Percentiles rank a stretch among this genome's conserved stretches.
These are phyloP conservation scores for Palaemon carinicauda DNA, from an alignment of 1,140 invertebrate species.

Conservation along the genomic window DNA sequence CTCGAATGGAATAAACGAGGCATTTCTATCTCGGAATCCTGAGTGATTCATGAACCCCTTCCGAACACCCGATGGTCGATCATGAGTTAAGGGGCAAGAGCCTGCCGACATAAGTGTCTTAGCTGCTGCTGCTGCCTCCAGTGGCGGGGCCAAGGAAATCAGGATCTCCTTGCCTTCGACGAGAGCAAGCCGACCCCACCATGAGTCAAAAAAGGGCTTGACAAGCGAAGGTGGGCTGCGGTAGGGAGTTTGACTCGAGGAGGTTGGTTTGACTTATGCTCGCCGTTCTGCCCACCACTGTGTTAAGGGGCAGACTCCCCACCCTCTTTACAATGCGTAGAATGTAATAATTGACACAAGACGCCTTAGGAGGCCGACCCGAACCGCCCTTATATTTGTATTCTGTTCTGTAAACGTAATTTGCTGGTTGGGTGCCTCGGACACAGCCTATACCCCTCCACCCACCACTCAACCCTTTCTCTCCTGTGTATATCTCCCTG, in stretches of 20 bases:
- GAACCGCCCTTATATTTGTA: conserved; percentile 54
- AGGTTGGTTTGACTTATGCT: conserved; percentile 47
- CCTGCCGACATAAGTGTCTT: too few relatives aligned
- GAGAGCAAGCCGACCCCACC: too few relatives aligned
- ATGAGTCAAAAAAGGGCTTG: not conserved
- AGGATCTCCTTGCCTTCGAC: too few relatives aligned
- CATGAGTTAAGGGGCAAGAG: too few relatives aligned
- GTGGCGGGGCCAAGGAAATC: too few relatives aligned
- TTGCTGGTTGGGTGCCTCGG: conserved; percentile 35
- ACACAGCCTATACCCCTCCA: not conserved
- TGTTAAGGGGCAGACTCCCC: conserved; percentile 30
- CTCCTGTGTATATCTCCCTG: too few relatives aligned
- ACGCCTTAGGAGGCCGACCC: conserved; percentile 50
- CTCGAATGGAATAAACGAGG: too few relatives aligned
- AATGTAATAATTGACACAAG: conserved; percentile 54
- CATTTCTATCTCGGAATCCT: too few relatives aligned
- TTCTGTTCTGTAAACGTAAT: conserved; percentile 46
- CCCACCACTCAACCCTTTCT: not conserved
- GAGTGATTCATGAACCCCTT: too few relatives aligned
- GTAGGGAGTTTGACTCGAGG: conserved; percentile 13
- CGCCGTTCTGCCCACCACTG: conserved; percentile 41
- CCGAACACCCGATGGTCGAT: too few relatives aligned
- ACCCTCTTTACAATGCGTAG: conserved; percentile 43
- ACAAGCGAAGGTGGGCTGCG: not conserved
- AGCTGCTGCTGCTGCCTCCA: too few relatives aligned